These are phyloP conservation scores for Temnothorax longispinosus DNA, from an alignment of 1,140 invertebrate genomes.

Conservation along the genomic window DNA sequence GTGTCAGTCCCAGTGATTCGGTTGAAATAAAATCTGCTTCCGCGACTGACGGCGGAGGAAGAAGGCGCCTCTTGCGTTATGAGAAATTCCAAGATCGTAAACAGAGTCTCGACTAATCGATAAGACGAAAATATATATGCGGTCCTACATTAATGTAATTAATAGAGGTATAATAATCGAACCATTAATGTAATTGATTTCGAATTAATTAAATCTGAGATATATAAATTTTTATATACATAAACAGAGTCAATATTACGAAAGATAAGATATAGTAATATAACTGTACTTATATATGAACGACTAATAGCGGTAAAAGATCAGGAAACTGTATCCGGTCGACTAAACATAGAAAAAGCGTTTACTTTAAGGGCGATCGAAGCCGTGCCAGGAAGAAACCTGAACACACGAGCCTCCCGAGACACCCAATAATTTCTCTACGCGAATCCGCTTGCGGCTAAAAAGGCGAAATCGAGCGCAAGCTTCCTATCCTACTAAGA, in stretches of 20 bases:
- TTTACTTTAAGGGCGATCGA: conserved; percentile 39
- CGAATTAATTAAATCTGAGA: neutral
- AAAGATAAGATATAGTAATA: neutral
- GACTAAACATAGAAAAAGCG: conserved; percentile 20
- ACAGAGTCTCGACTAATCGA: neutral
- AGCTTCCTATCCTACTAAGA: conserved; percentile 10
- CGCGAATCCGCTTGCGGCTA: conserved; percentile 54
- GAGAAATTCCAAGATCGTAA: neutral
- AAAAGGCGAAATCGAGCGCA: conserved; percentile 44
- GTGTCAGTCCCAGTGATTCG: conserved; percentile 74
- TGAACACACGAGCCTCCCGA: conserved; percentile 34
- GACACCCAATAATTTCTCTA: conserved; percentile 51
- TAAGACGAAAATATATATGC: neutral
- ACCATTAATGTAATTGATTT: neutral
- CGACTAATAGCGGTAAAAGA: neutral
- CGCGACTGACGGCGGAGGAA: conserved; percentile 29
- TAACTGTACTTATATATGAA: neutral
- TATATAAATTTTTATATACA: neutral
- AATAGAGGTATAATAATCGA: too few relatives aligned
- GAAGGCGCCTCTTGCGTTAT: neutral
- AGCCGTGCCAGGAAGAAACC: conserved; percentile 29
- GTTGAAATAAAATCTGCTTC: conserved; percentile 70
- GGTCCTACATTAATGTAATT: neutral
- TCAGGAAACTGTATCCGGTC: neutral
- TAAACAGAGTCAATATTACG: neutral